Percentiles rank a stretch among this genome's conserved stretches.
These are phyloP conservation scores for Meiosimyza platycephala DNA, from an alignment of 2,888 invertebrate species.

Conservation along the genomic window DNA sequence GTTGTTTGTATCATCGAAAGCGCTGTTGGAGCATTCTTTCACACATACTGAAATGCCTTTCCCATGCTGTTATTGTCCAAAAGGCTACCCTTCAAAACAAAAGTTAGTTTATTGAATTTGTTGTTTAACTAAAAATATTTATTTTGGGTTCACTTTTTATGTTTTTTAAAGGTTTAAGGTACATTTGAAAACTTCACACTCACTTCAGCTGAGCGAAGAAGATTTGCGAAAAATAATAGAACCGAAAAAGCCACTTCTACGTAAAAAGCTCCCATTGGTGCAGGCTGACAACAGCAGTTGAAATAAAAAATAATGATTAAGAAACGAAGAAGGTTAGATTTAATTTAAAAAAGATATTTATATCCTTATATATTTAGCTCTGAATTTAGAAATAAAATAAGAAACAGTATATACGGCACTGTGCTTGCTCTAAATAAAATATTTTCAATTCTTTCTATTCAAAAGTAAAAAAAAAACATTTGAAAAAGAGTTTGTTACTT, in stretches of 20 bases:
- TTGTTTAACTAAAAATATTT: slow-evolving; percentile 31
- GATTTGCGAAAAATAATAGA: slow-evolving; percentile 46
- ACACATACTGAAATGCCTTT: slow-evolving; percentile 52
- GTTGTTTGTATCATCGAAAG: slow-evolving; percentile 51
- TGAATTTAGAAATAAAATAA: too few relatives aligned
- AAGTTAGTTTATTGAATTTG: slow-evolving; percentile 42
- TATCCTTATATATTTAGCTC: too few relatives aligned
- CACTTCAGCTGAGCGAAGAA: slow-evolving; percentile 45
- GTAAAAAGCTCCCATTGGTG: slow-evolving; percentile 48
- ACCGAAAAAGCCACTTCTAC: slow-evolving; percentile 41
- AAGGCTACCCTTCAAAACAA: slow-evolving; percentile 50
- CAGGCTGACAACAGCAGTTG: slow-evolving; percentile 49
- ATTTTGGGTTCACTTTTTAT: neutral
- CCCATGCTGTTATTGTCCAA: slow-evolving; percentile 49
- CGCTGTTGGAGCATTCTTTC: slow-evolving; percentile 51
- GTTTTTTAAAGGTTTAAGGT: slow-evolving; percentile 47
- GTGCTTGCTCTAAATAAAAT: too few relatives aligned
- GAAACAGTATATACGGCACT: too few relatives aligned
- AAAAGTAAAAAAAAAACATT: too few relatives aligned
- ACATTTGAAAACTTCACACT: slow-evolving; percentile 48
- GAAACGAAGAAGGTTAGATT: slow-evolving; percentile 15
- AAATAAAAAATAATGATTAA: slow-evolving; percentile 44
- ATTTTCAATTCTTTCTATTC: too few relatives aligned
- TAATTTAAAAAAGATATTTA: too few relatives aligned
- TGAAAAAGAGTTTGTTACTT: too few relatives aligned